Evolutionary conservation across 1,140 invertebrate species (phyloP).

Genomic region (Aethina tumida): DNA sequence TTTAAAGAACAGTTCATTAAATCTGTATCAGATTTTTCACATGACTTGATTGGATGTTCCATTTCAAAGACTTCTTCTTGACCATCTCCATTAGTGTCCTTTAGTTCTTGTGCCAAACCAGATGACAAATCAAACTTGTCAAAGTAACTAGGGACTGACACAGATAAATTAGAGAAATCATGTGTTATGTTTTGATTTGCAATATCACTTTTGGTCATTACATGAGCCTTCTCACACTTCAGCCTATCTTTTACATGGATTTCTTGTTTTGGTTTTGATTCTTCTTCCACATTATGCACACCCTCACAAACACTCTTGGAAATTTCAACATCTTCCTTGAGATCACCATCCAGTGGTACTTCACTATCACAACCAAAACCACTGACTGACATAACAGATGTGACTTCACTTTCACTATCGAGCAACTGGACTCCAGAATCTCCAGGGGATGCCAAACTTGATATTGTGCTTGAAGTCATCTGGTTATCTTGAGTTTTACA

Average conservation of each 20-base stretch:
- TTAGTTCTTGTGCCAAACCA: neutral
- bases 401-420: conserved; percentile 44
- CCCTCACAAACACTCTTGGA: conserved; percentile 2
- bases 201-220: conserved; percentile 42
- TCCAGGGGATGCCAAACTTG: conserved; percentile 34
- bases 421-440: conserved; percentile 43
- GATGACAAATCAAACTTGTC: conserved; percentile 14
- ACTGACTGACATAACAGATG: conserved; percentile 40
- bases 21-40: conserved; percentile 24
- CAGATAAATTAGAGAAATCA: conserved; percentile 12
- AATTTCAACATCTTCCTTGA: conserved; percentile 6
- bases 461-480: conserved; percentile 33
- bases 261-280: conserved; percentile 5
- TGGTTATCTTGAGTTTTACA: too few species aligned
- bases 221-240: conserved; percentile 29
- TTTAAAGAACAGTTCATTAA: conserved; percentile 34
- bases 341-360: conserved; percentile 5
- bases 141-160: conserved; percentile 23
- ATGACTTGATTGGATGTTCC: conserved; percentile 28
- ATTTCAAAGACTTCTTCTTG: conserved; percentile 27
- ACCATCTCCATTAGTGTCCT: neutral
- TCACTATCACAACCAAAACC: conserved; percentile 34
- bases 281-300: neutral
- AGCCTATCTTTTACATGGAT: conserved; percentile 12
- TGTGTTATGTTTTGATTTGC: conserved; percentile 46